Percentiles rank a stretch among this genome's conserved stretches.
Evolutionary conservation across 2,113 vertebrate genomes (phyloP).

Genomic region (Loxodonta africana): DNA sequence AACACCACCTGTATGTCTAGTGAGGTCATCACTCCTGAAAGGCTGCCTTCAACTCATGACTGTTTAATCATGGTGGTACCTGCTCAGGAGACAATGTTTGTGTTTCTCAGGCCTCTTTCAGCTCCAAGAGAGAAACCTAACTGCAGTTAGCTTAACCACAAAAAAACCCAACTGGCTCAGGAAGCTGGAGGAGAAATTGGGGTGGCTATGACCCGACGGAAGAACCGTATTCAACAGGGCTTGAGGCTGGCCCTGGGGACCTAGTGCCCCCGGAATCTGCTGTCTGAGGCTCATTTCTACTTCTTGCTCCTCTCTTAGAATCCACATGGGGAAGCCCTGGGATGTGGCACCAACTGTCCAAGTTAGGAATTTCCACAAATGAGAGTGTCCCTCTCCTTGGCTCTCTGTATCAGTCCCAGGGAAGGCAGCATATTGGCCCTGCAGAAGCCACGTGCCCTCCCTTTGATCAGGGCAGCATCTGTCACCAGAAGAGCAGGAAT

Average conservation of each 20-base stretch:
- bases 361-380: not conserved
- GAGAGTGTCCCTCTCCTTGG: not conserved
- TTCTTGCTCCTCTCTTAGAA: not conserved
- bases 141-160: not conserved
- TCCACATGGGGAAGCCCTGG: not conserved
- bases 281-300: not conserved
- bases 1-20: not conserved
- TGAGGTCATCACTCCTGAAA: constrained; percentile 29
- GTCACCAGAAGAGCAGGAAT: not conserved
- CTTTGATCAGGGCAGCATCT: not conserved
- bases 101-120: constrained; percentile 60
- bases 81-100: constrained; percentile 49
- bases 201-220: not conserved
- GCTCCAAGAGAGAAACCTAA: constrained; percentile 51
- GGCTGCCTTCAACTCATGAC: not conserved
- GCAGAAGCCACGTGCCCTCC: not conserved
- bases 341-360: not conserved
- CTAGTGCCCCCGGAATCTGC: accelerated
- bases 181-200: not conserved
- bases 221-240: not conserved
- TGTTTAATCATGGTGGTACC: not conserved
- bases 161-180: not conserved
- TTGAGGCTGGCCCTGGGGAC: not conserved
- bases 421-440: not conserved
- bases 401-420: not conserved